These are phyloP conservation scores for Arothron firmamentum DNA, from an alignment of 2,113 vertebrate genomes.

Conservation along the genomic window DNA sequence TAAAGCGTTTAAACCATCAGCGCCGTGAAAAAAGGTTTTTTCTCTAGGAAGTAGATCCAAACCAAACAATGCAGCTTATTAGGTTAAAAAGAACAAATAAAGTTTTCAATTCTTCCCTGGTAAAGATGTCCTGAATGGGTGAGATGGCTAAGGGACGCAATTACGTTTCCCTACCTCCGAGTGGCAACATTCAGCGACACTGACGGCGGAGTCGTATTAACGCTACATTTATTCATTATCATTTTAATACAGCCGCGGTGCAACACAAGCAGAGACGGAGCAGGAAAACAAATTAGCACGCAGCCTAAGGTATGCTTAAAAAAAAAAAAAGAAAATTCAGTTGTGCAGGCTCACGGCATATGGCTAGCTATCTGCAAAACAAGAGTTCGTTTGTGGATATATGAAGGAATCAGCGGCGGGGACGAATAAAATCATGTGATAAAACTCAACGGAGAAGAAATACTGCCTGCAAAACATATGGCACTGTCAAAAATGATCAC, in stretches of 20 bases:
- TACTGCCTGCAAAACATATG: constrained; percentile 74
- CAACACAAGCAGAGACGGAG: constrained; percentile 66
- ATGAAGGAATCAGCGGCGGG: constrained; percentile 66
- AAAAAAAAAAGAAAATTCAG: constrained; percentile 22
- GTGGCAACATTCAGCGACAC: constrained; percentile 48
- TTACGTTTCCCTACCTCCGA: constrained; percentile 54
- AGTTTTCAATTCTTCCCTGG: neutral
- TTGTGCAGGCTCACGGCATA: constrained; percentile 71
- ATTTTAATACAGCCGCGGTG: constrained; percentile 69
- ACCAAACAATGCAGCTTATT: neutral
- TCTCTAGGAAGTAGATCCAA: neutral
- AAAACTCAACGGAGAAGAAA: constrained; percentile 77
- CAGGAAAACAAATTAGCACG: constrained; percentile 63
- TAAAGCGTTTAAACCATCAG: neutral
- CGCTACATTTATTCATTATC: constrained; percentile 71
- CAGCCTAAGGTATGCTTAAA: constrained; percentile 65
- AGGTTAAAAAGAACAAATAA: neutral
- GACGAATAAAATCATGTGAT: constrained; percentile 76
- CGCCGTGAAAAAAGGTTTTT: too few species aligned
- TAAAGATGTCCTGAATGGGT: neutral
- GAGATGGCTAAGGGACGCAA: constrained; percentile 41
- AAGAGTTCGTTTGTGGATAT: constrained; percentile 73
- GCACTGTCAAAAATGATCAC: constrained; percentile 76
- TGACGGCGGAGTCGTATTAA: constrained; percentile 53
- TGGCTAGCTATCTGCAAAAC: constrained; percentile 73